Conservation (phyloP, 1,140 invertebrate genomes). For the Parapsyche elsis region DNA sequence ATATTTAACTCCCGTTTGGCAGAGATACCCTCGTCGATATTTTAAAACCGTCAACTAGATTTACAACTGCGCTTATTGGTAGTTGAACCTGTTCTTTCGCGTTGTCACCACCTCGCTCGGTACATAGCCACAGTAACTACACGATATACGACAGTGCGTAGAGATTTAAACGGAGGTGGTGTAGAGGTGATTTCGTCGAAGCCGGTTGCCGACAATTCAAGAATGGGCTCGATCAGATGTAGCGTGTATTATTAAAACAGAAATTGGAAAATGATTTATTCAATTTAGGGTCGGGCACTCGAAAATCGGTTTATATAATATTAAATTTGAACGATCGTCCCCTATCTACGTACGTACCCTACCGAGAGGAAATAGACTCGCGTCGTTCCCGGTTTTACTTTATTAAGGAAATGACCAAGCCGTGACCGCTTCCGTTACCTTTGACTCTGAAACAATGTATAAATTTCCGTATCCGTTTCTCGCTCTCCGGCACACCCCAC, state of each 20-base stretch:
- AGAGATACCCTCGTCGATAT: constrained; percentile 8
- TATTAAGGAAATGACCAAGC: constrained; percentile 46
- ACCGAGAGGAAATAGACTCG: constrained; percentile 51
- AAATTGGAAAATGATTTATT: constrained; percentile 44
- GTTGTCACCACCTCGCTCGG: too few species aligned
- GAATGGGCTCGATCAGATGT: too few species aligned
- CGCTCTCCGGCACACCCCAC: not conserved
- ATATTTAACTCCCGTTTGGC: constrained; percentile 52
- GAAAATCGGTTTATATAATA: constrained; percentile 22
- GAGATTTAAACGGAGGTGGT: too few species aligned
- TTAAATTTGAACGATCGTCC: constrained; percentile 47
- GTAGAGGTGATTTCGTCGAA: too few species aligned
- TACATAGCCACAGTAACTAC: too few species aligned
- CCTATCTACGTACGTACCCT: not conserved
- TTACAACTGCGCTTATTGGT: constrained; percentile 15
- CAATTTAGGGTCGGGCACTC: not conserved
- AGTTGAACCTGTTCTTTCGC: not conserved
- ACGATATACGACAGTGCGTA: too few species aligned
- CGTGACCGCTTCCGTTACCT: constrained; percentile 54
- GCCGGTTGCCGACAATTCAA: too few species aligned
- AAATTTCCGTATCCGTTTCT: constrained; percentile 51
- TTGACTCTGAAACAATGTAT: constrained; percentile 55
- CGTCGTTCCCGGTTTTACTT: constrained; percentile 48
- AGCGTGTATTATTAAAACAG: too few species aligned
- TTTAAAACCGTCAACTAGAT: constrained; percentile 25